These are phyloP conservation scores for Myopa tessellatipennis DNA, from an alignment of 2,888 invertebrate genomes.

Conservation along the genomic window DNA sequence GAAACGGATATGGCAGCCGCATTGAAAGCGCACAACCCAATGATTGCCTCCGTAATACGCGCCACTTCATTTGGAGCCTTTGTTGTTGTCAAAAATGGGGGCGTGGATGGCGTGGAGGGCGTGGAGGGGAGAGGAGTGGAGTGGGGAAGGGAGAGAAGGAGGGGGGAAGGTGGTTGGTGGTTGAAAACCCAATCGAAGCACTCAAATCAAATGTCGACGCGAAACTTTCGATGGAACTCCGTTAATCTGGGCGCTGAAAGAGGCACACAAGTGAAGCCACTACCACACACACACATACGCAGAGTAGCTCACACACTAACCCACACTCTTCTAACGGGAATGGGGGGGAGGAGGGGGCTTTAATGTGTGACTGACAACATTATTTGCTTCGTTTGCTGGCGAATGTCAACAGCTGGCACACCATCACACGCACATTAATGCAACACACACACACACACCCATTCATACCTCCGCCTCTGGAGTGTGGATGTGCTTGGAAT, in stretches of 20 bases:
- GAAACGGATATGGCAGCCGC: conserved; percentile 34
- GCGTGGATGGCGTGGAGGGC: no score
- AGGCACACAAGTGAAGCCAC: not conserved
- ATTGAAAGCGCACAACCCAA: conserved; percentile 25
- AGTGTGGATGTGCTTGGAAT: not conserved
- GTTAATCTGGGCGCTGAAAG: conserved; percentile 3
- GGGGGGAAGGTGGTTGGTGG: no score
- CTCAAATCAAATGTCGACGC: conserved; percentile 24
- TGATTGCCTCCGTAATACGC: conserved; percentile 33
- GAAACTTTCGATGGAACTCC: conserved; percentile 11
- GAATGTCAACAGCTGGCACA: conserved; percentile 36
- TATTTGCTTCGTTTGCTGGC: conserved; percentile 40
- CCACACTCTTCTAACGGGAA: not conserved
- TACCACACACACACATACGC: conserved; percentile 7
- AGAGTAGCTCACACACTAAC: not conserved
- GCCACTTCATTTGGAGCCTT: conserved; percentile 32
- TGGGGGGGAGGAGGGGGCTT: not conserved
- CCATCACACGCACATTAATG: not conserved
- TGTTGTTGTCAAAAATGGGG: not conserved
- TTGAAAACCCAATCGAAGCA: not conserved
- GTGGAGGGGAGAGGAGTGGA: not conserved
- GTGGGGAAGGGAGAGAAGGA: not conserved
- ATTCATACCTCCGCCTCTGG: not conserved
- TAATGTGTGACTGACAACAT: conserved; percentile 41
- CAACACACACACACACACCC: conserved; percentile 17